Percentiles rank a stretch among this genome's conserved stretches.
Conservation (phyloP, 2,113 vertebrate species). For the Accipiter cooperii region DNA sequence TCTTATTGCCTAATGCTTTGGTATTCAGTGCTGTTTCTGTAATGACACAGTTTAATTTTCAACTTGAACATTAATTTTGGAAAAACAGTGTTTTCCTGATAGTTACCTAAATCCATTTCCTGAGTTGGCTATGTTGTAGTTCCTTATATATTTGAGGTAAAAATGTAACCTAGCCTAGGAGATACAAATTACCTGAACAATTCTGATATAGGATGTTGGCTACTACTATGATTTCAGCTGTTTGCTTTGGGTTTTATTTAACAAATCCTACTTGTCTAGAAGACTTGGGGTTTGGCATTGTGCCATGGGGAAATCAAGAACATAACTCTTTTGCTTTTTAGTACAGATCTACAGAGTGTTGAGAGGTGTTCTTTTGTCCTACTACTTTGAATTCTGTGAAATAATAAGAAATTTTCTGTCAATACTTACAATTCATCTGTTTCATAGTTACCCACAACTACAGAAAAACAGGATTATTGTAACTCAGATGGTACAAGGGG, state of each 20-base stretch:
- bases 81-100: neutral
- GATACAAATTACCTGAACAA: neutral
- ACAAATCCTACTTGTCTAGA: neutral
- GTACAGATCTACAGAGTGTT: neutral
- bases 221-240: neutral
- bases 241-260: neutral
- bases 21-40: neutral
- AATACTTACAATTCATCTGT: neutral
- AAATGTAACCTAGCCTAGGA: neutral
- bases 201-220: neutral
- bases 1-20: neutral
- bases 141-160: neutral
- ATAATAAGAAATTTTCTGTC: neutral
- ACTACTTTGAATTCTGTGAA: neutral
- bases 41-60: neutral
- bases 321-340: neutral
- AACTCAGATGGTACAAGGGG: fast-evolving
- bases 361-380: neutral
- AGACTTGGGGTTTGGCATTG: neutral
- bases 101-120: neutral
- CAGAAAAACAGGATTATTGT: neutral
- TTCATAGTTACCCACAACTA: neutral
- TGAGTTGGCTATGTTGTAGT: neutral
- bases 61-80: neutral
- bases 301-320: neutral